These are phyloP conservation scores for Phoebastria nigripes DNA, from an alignment of 2,797 vertebrate genomes.

Conservation along the genomic window DNA sequence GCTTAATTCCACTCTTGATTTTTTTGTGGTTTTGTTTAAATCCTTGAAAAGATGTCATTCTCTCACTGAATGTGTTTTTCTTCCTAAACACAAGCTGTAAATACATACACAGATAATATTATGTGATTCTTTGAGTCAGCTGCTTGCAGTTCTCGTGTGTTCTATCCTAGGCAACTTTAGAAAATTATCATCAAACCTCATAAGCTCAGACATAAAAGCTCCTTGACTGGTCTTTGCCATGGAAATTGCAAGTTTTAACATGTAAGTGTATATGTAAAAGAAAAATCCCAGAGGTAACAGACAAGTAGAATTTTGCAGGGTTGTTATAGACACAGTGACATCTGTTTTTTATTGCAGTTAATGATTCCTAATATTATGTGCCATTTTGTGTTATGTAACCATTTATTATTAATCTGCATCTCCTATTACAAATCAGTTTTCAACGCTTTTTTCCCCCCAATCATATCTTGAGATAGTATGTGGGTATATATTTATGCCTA, in stretches of 20 bases:
- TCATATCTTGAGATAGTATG: neutral
- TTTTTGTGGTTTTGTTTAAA: constrained; percentile 28
- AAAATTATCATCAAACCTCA: constrained; percentile 13
- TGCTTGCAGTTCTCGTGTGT: neutral
- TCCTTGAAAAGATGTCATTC: neutral
- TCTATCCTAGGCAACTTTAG: neutral
- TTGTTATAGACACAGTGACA: constrained; percentile 37
- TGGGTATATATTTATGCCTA: neutral
- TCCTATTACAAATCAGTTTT: constrained; percentile 34
- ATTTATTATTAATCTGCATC: constrained; percentile 36
- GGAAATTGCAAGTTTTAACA: constrained; percentile 10
- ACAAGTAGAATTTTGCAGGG: constrained; percentile 20
- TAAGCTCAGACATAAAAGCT: neutral
- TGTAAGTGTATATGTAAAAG: neutral
- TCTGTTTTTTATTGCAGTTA: constrained; percentile 55
- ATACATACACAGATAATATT: neutral
- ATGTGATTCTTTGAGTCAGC: constrained; percentile 4
- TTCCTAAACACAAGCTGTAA: constrained; percentile 25
- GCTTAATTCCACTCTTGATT: neutral
- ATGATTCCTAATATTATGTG: constrained; percentile 55
- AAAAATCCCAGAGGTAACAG: constrained; percentile 36
- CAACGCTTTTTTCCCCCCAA: accelerated
- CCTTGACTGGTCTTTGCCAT: neutral
- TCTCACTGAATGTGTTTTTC: neutral
- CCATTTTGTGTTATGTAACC: constrained; percentile 57